These are phyloP conservation scores for Lasiommata megera DNA, from an alignment of 2,888 invertebrate species.

Conservation along the genomic window DNA sequence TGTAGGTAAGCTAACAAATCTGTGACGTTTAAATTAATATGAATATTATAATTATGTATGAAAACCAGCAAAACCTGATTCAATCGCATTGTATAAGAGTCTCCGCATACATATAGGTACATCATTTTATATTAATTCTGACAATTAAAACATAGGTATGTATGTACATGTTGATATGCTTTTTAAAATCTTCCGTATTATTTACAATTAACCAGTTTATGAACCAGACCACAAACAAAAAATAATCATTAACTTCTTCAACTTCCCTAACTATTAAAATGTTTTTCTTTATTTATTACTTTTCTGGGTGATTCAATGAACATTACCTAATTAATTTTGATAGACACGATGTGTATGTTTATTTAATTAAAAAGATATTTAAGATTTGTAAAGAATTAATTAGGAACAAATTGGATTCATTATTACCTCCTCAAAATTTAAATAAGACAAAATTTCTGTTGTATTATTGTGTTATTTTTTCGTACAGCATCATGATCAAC, in stretches of 20 bases:
- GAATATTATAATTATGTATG: background rate
- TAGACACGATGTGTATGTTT: too few relatives aligned
- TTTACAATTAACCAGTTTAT: background rate
- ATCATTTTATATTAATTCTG: background rate
- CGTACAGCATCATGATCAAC: too few relatives aligned
- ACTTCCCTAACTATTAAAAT: background rate
- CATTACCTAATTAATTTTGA: too few relatives aligned
- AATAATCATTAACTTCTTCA: background rate
- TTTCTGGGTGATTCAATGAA: background rate
- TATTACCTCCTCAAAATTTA: too few relatives aligned
- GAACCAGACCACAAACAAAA: background rate
- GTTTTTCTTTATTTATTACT: background rate
- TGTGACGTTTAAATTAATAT: background rate
- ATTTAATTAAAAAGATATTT: too few relatives aligned
- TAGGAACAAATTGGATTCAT: too few relatives aligned
- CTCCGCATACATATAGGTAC: background rate
- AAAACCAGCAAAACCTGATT: background rate
- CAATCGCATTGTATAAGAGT: background rate
- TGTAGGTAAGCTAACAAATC: background rate
- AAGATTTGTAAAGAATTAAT: too few relatives aligned
- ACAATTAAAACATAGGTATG: constrained; percentile 2
- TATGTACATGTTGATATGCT: background rate
- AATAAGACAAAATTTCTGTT: too few relatives aligned
- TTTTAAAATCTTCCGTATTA: background rate
- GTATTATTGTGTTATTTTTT: too few relatives aligned